Evolutionary conservation across 2,797 vertebrate genomes (phyloP).

Genomic region (Chrysocyon brachyurus): DNA sequence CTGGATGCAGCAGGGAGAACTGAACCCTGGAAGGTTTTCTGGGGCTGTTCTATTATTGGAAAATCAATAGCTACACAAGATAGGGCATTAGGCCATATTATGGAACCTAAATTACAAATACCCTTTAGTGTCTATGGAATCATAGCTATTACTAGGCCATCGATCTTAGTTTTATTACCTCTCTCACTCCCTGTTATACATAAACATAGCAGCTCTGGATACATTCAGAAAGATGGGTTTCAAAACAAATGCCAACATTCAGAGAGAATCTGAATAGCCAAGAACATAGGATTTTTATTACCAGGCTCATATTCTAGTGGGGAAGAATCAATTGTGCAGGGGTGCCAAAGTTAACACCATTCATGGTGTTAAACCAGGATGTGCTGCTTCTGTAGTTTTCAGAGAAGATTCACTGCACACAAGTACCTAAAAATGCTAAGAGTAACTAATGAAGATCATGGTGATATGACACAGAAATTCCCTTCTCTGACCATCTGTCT

Average conservation of each 20-base stretch:
- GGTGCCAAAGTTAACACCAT: not conserved
- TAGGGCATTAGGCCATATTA: constrained; percentile 74
- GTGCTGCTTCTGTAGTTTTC: not conserved
- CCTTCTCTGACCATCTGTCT: not conserved
- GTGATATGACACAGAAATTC: not conserved
- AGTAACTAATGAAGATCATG: not conserved
- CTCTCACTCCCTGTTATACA: not conserved
- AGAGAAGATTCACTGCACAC: not conserved
- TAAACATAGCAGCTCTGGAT: constrained; percentile 33
- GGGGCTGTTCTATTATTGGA: constrained; percentile 41
- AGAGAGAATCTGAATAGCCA: not conserved
- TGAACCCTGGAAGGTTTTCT: constrained; percentile 58
- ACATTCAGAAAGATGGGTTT: constrained; percentile 54
- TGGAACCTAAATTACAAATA: constrained; percentile 72
- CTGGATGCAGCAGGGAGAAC: not conserved
- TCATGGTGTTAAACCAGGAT: not conserved
- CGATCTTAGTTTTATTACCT: constrained; percentile 60
- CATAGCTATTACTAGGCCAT: constrained; percentile 63
- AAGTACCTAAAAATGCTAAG: not conserved
- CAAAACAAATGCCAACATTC: constrained; percentile 39
- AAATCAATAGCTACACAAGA: constrained; percentile 74
- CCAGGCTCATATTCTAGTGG: not conserved
- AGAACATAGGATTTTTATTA: not conserved
- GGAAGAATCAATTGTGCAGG: not conserved
- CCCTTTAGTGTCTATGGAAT: constrained; percentile 69